Evolutionary conservation across 30 jellyfish, hydroid and myxozoan genomes (phyloP).

Genomic region (Hydractinia symbiolongicarpus): DNA sequence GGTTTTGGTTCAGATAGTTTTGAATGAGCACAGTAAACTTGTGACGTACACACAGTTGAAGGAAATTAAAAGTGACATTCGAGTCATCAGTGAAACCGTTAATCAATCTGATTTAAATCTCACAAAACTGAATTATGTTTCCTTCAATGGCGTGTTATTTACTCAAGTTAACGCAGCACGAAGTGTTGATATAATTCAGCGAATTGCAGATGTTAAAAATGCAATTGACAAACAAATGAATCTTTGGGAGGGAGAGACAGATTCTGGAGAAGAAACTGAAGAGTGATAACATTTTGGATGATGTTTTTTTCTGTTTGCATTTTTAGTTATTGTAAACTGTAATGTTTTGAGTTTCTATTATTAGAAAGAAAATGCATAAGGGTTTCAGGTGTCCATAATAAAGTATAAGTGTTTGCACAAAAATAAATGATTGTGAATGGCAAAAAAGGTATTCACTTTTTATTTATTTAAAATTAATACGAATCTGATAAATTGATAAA

Average conservation of each 20-base stretch:
- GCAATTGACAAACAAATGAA: conserved; percentile 1
- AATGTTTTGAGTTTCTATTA: too few relatives aligned
- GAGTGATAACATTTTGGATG: not conserved
- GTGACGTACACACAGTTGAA: not conserved
- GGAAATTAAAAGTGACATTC: not conserved
- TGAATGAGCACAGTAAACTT: not conserved
- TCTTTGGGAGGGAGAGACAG: conserved; percentile 15
- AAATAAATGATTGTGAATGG: too few relatives aligned
- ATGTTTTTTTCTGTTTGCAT: too few relatives aligned
- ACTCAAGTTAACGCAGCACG: not conserved
- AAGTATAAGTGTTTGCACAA: too few relatives aligned
- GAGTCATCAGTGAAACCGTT: not conserved
- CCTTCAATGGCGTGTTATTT: not conserved
- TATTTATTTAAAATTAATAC: too few relatives aligned
- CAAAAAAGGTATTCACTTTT: too few relatives aligned
- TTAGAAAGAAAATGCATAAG: too few relatives aligned
- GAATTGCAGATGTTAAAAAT: not conserved
- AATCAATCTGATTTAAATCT: not conserved
- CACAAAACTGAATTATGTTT: not conserved
- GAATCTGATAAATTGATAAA: too few relatives aligned
- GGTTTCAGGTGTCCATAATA: too few relatives aligned
- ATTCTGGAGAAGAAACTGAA: conserved; percentile 6
- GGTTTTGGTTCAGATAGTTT: conserved; percentile 5
- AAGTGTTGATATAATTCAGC: not conserved
- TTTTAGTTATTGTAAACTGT: too few relatives aligned